A percentile compares a stretch with the other conserved stretches of the same genome.
Evolutionary conservation across 2,113 vertebrate species (phyloP).

Genomic region (Caracal caracal): DNA sequence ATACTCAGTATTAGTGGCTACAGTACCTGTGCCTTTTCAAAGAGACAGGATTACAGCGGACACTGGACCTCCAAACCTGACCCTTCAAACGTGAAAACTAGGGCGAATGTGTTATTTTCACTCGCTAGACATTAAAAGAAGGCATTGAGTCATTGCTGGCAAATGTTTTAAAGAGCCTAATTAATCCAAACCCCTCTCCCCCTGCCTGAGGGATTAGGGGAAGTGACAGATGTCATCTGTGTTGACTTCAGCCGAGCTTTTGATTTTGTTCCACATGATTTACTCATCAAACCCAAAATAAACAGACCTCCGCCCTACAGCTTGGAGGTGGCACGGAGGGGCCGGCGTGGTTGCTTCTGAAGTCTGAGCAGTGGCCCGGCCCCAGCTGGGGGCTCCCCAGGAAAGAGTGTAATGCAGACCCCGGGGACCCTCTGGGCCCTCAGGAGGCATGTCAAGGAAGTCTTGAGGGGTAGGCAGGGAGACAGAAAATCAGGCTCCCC

Average conservation of each 20-base stretch:
- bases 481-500: background rate
- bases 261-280: conserved; percentile 16
- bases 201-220: background rate
- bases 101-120: background rate
- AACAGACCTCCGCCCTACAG: background rate
- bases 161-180: background rate
- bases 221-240: conserved; percentile 60
- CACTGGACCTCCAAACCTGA: background rate
- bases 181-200: background rate
- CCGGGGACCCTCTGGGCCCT: background rate
- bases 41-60: background rate
- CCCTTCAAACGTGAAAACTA: background rate
- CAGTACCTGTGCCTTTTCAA: background rate
- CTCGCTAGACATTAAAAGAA: background rate
- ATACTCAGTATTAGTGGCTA: accelerated
- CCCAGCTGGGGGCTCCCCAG: background rate
- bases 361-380: background rate
- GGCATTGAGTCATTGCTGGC: background rate
- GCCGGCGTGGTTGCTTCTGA: accelerated
- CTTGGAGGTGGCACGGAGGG: background rate
- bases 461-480: accelerated
- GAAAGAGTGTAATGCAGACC: background rate
- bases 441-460: background rate
- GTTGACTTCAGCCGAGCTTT: conserved; percentile 16
- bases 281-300: conserved; percentile 52